Evolutionary conservation across 2,888 invertebrate species (phyloP).

Genomic region (Calameuta idolon): DNA sequence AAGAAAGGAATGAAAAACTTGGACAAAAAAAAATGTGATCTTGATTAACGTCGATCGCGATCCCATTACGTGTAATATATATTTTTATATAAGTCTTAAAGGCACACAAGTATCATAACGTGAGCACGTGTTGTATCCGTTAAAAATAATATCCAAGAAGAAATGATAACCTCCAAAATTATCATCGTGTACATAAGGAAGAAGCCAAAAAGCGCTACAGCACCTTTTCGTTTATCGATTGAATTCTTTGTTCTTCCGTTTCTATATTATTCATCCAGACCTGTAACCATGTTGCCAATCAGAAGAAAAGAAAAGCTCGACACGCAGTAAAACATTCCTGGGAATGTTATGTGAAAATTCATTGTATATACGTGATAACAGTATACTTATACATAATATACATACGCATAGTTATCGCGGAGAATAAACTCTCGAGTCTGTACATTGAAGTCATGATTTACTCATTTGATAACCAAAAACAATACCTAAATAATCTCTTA

Average conservation of each 20-base stretch:
- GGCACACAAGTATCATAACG: not conserved
- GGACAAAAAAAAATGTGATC: not conserved
- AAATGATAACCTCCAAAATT: slow-evolving; percentile 6
- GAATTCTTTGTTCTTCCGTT: not conserved
- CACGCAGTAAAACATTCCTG: not conserved
- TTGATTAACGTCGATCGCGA: not conserved
- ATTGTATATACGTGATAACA: slow-evolving; percentile 48
- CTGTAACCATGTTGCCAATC: not conserved
- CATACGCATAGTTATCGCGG: slow-evolving; percentile 44
- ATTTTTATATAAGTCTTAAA: slow-evolving; percentile 53
- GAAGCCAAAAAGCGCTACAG: not conserved
- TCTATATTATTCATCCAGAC: not conserved
- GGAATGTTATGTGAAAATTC: slow-evolving; percentile 25
- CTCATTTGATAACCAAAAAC: not conserved
- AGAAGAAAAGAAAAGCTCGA: not conserved
- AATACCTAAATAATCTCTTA: not conserved
- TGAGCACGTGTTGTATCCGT: not conserved
- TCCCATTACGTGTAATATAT: slow-evolving; percentile 45
- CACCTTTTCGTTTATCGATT: not conserved
- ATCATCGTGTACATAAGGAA: slow-evolving; percentile 13
- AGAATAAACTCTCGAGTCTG: slow-evolving; percentile 55
- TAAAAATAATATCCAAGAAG: not conserved
- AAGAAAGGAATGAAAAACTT: not conserved
- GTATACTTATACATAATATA: slow-evolving; percentile 23
- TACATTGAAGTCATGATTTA: slow-evolving; percentile 33